Conservation (phyloP, 1,140 invertebrate species). For the Bombus difficillimus region DNA sequence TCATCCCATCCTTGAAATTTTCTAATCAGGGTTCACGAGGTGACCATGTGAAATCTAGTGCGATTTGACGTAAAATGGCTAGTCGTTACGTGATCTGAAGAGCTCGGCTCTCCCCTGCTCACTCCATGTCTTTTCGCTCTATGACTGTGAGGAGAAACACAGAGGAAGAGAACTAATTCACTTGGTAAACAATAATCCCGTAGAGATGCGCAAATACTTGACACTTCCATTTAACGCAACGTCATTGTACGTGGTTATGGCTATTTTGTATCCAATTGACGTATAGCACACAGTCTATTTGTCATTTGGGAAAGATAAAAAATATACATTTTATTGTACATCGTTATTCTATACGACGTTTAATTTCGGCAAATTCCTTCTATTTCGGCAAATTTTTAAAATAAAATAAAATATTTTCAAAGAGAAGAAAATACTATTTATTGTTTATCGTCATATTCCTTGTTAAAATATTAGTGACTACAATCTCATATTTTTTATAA, state of each 20-base stretch:
- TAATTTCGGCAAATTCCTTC: background rate
- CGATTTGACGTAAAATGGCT: background rate
- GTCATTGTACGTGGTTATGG: conserved; percentile 26
- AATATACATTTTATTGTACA: background rate
- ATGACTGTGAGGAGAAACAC: background rate
- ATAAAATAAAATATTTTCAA: no score
- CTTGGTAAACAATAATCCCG: conserved; percentile 45
- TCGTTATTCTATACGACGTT: background rate
- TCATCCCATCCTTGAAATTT: background rate
- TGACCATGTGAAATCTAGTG: background rate
- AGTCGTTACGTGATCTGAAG: background rate
- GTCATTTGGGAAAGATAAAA: background rate
- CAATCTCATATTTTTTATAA: no score
- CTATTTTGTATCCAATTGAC: conserved; percentile 19
- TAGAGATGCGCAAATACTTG: conserved; percentile 46
- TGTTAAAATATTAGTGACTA: no score
- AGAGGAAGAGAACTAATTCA: conserved; percentile 8
- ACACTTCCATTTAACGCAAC: conserved; percentile 36
- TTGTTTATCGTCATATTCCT: no score
- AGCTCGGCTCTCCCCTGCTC: background rate
- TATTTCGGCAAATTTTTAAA: no score
- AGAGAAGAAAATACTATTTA: no score
- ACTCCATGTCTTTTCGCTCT: background rate
- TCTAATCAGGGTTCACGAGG: background rate
- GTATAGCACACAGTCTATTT: background rate